phyloP scores from a whole-genome alignment of 2,888 invertebrate genomes.

The Pemphredon lugubris region DNA sequence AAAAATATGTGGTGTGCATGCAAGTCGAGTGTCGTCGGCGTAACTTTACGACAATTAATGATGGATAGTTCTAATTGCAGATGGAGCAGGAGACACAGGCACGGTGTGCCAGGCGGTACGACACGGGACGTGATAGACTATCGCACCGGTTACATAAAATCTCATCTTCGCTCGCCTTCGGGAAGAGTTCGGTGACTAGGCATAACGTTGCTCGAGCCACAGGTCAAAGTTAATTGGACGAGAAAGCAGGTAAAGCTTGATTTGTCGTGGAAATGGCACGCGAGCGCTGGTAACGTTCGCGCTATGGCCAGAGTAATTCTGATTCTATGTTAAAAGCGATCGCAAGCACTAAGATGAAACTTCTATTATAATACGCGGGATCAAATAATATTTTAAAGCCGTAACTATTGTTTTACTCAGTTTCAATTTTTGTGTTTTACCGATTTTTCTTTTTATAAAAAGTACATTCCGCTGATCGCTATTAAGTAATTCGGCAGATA shows the following conservation, averaged over 20 bases:
- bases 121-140: constrained; percentile 89
- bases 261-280: constrained; percentile 5
- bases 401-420: too few species aligned
- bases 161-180: constrained; percentile 94
- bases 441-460: too few species aligned
- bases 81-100: constrained; percentile 90
- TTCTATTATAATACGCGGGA: too few species aligned
- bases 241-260: background rate
- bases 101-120: constrained; percentile 82
- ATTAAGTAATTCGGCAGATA: too few species aligned
- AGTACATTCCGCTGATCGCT: too few species aligned
- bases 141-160: constrained; percentile 94
- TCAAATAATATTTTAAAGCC: too few species aligned
- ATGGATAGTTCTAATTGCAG: constrained; percentile 81
- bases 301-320: background rate
- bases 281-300: constrained; percentile 10
- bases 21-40: background rate
- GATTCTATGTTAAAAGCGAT: too few species aligned
- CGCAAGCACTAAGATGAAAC: too few species aligned
- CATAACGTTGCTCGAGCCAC: constrained; percentile 11
- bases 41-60: constrained; percentile 1
- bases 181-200: constrained; percentile 93
- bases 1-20: constrained; percentile 38
- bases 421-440: too few species aligned
- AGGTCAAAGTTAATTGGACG: constrained; percentile 8